Evolutionary conservation across 2,113 vertebrate genomes (phyloP), one percentile per base, ranked within the genome.

Genomic region (Tetraodon nigroviridis): DNA sequence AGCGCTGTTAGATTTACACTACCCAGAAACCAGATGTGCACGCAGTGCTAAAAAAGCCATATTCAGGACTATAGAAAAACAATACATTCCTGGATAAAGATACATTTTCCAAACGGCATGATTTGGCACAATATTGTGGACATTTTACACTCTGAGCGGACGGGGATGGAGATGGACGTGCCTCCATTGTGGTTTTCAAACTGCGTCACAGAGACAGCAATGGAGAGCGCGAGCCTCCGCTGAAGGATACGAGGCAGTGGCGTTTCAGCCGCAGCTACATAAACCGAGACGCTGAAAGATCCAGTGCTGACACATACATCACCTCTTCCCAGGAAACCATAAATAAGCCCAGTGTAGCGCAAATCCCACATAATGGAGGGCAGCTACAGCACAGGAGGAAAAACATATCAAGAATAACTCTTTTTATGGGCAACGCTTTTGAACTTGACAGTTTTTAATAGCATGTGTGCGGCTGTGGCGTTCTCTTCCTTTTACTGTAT

Each of bases 1-100:
- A 85, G 60, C 13, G 53, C 79, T 87, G 83, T 80, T 84, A 77
- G 71, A 22, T 82, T 88, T 80, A 71, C 71, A 73, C 77, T 82
- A 73, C 73, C 78, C 80, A 81, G 78, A 85, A 84, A 83, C 78
- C 88, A 90, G 86, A 90, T 88, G 85, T 87, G 82, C 65, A 53
- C 70, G 72, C 55, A 54, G 60, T 74, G 75, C 87, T 76, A 82
- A 82, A 83, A 78, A 37, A 67, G 64, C 60, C 65, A 71, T 53
- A 78, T 79, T 84, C 78, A 79, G 59, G 82, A 85, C 65, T 50
- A 42, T 78, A 64, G 55, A 61, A 86, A 86, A 86, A 85, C 84
- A 85, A 86, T 84, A 55, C 81, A 83, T 87, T 83, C 79, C 73
- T 75, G 64, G 19, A 53, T 83, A 81, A 83, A 83, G 78, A 85